Evolutionary conservation across 2,888 invertebrate species (phyloP).

Genomic region (Drosophila birchii): DNA sequence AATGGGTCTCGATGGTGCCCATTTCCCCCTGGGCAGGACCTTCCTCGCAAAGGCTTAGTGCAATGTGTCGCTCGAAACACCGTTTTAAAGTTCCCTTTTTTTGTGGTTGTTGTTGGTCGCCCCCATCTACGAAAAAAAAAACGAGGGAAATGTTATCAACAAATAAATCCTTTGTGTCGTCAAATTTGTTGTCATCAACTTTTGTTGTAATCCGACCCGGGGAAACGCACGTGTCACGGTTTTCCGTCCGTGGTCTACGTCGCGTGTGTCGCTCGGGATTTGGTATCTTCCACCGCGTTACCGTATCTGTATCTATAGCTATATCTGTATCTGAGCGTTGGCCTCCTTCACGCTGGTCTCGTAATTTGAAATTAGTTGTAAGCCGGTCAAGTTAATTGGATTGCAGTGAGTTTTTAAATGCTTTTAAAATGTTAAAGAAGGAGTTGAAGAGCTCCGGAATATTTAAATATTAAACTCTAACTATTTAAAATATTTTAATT

Average conservation of each 20-base stretch:
- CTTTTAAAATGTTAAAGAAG: neutral
- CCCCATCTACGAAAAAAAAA: slow-evolving; percentile 5
- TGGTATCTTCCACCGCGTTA: slow-evolving; percentile 37
- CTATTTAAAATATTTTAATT: neutral
- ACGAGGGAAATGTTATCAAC: slow-evolving; percentile 70
- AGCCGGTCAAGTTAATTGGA: slow-evolving; percentile 79
- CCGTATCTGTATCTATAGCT: slow-evolving; percentile 10
- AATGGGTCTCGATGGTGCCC: slow-evolving; percentile 55
- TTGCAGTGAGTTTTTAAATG: slow-evolving; percentile 36
- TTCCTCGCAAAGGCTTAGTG: slow-evolving; percentile 73
- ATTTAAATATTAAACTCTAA: neutral
- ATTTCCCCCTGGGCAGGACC: slow-evolving; percentile 37
- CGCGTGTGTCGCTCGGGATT: slow-evolving; percentile 63
- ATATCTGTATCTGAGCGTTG: slow-evolving; percentile 24
- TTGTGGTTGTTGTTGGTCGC: neutral
- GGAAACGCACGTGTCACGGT: slow-evolving; percentile 71
- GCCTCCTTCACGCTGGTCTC: slow-evolving; percentile 31
- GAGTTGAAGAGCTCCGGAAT: neutral
- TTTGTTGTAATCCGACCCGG: slow-evolving; percentile 60
- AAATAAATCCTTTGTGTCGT: slow-evolving; percentile 83
- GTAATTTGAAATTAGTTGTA: slow-evolving; percentile 82
- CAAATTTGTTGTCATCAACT: slow-evolving; percentile 78
- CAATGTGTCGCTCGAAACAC: slow-evolving; percentile 58
- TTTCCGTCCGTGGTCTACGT: slow-evolving; percentile 31
- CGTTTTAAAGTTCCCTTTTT: slow-evolving; percentile 71